Base-by-base conservation (phyloP, 1,140 invertebrate genomes). In the Psix sp. region DNA sequence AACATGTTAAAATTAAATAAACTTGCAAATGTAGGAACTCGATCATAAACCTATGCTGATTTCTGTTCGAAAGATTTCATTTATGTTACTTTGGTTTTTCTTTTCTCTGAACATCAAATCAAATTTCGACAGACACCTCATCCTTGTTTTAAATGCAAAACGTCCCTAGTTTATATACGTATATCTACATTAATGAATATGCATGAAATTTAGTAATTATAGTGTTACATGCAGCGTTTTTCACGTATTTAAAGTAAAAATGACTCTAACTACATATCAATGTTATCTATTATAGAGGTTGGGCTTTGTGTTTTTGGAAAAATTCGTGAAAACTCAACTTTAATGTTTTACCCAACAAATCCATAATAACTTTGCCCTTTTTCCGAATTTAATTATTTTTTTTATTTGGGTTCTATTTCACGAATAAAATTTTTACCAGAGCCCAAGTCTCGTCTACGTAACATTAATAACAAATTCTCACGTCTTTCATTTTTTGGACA, bases 101-200 rank as follows among this genome's bases (percentile, higher is more conserved):
- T 15, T 1, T 45, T 45, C 15, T 26, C 21, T 13, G 13, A 36
- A 51, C 14, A 35, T 56, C 26, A 72, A 72, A 65, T 52, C 26
- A 65, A 72, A 72, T 65, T 59, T 52, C 40, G 33, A 40, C 38
- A n/a, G 26, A 59, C 59, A 52, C 16, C 36, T 62, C 26, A 20
- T 65, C 29, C 33, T 11, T 35, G 10, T 57, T 52, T 65, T 65
- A 57, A 72, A 72, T 57, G 59, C 52, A 72, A 72, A 63, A 72
- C 51, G 59, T 72, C 31, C 40, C 52, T 65, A 72, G 39, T 52
- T 31, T 45, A 40, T 65, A 72, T 72, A 72, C 68, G 52, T 72
- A 72, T 72, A 72, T 65, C 68, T 72, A 72, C 59, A 65, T 65
- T 72, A 59, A 72, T 72, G 68, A 72, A 45, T 65, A 73, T 73